Percentiles rank a stretch among this genome's conserved stretches.
phyloP scores from a whole-genome alignment of 2,113 vertebrate species.

The Tor tambroides region DNA sequence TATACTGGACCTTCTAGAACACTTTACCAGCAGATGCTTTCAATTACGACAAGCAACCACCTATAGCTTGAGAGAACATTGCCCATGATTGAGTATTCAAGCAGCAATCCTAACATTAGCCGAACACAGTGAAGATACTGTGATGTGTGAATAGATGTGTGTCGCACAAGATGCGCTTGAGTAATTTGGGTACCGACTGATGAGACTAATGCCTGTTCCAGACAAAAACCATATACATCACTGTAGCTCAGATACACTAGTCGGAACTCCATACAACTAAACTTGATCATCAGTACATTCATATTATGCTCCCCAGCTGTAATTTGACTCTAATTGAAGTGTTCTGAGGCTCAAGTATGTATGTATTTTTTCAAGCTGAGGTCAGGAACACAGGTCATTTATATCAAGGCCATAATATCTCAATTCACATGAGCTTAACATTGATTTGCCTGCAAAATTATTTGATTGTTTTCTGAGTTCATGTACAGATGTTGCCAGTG shows the following conservation, averaged over 20 bases:
- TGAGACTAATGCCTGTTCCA: background rate
- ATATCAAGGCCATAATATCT: background rate
- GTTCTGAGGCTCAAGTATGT: background rate
- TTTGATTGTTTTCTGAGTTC: background rate
- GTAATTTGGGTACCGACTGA: background rate
- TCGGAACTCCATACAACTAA: background rate
- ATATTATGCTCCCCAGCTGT: background rate
- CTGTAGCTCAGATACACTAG: constrained; percentile 4
- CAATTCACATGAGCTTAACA: background rate
- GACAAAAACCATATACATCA: background rate
- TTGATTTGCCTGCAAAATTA: background rate
- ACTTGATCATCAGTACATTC: background rate
- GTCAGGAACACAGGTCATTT: background rate
- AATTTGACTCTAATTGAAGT: background rate
- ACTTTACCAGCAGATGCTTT: background rate
- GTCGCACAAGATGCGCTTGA: background rate
- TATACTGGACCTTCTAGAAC: constrained; percentile 29
- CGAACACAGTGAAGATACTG: background rate
- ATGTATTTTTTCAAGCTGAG: background rate
- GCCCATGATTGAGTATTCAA: constrained; percentile 42
- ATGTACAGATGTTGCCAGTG: background rate
- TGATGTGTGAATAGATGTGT: too few relatives aligned
- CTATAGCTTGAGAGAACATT: constrained; percentile 21
- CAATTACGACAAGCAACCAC: constrained; percentile 15
- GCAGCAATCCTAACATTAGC: constrained; percentile 26